These are phyloP conservation scores for Brachionus angularis DNA, from an alignment of 1,140 invertebrate genomes.

Conservation along the genomic window DNA sequence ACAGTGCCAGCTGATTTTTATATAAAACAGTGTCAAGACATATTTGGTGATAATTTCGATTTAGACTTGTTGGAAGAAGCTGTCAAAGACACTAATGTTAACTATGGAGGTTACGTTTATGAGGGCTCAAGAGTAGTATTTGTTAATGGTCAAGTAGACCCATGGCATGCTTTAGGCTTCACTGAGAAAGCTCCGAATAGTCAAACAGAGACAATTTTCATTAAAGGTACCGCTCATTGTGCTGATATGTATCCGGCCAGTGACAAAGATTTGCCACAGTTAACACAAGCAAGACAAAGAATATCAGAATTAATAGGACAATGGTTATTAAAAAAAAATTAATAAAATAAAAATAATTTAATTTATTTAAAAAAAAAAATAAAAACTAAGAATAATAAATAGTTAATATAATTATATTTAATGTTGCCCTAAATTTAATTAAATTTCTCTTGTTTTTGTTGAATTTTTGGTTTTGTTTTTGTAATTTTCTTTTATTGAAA, in stretches of 20 bases:
- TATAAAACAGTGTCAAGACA: conserved; percentile 73
- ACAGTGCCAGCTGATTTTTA: conserved; percentile 72
- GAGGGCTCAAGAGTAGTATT: conserved; percentile 72
- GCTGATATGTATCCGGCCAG: conserved; percentile 65
- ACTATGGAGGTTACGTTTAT: conserved; percentile 73
- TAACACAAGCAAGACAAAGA: conserved; percentile 63
- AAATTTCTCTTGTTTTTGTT: too few species aligned
- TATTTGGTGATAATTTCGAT: conserved; percentile 68
- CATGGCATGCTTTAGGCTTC: conserved; percentile 77
- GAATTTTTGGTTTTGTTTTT: too few species aligned
- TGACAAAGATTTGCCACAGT: conserved; percentile 60
- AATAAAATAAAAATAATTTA: too few species aligned
- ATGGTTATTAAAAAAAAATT: conserved; percentile 57
- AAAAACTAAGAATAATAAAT: too few species aligned
- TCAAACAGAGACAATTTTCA: conserved; percentile 52
- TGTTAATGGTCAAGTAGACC: conserved; percentile 84
- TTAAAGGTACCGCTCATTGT: conserved; percentile 69
- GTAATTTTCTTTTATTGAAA: too few species aligned
- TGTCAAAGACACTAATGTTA: conserved; percentile 69
- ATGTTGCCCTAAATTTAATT: too few species aligned
- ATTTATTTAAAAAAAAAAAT: too few species aligned
- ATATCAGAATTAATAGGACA: conserved; percentile 61
- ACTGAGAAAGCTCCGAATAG: conserved; percentile 49
- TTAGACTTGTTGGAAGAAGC: conserved; percentile 62
- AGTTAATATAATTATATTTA: too few species aligned